Base-by-base conservation (phyloP, 2,888 invertebrate species). In the Lathronympha strigana region DNA sequence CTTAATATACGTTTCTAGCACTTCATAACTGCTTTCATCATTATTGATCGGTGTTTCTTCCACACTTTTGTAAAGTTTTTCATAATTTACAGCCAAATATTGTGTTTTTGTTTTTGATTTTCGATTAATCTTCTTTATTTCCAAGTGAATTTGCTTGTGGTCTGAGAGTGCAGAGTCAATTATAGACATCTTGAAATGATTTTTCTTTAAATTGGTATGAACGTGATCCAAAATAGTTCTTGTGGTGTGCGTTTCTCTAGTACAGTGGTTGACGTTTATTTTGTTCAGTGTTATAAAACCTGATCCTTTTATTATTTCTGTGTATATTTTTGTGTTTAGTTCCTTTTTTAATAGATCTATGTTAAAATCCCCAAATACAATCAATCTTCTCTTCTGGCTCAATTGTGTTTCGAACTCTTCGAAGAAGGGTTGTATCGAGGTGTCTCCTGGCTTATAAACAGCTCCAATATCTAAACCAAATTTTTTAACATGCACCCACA, bases 101-200 rank as follows among this genome's bases (percentile, higher is more conserved):
- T 61, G 4, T 1, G 53, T 19, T 66, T 57, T 64, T 31, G 53
- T 28, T 4, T n/a, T 55, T 11, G 28, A 45, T 11, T 11, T n/a
- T 2, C 61, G 33, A 17, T 53, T 28, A 45, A 36, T 62, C 40
- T 67, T 53, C 31, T 66, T 58, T 1, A 71, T 45, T 54, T 69
- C 72, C 1, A 69, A 49, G 31, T 67, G 68, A 13, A 71, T 63
- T 40, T 72, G 68, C n/a, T 70, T 71, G n/a, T n/a, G n/a, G n/a
- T n/a, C n/a, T n/a, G n/a, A n/a, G n/a, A n/a, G n/a, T n/a, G n/a
- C n/a, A n/a, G 72, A 33, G 33, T 73, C 67, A n/a, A 71, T 60
- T 2, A 69, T 53, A 2, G 63, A 51, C 2, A 72, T 19, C 21
- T 69, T 25, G 21, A 60, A 67, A 1, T 40, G 13, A 15, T 60